Evolutionary conservation across 2,113 vertebrate genomes (phyloP), one percentile per base, ranked within the genome.

Genomic region (Pomatorhinus ruficollis): DNA sequence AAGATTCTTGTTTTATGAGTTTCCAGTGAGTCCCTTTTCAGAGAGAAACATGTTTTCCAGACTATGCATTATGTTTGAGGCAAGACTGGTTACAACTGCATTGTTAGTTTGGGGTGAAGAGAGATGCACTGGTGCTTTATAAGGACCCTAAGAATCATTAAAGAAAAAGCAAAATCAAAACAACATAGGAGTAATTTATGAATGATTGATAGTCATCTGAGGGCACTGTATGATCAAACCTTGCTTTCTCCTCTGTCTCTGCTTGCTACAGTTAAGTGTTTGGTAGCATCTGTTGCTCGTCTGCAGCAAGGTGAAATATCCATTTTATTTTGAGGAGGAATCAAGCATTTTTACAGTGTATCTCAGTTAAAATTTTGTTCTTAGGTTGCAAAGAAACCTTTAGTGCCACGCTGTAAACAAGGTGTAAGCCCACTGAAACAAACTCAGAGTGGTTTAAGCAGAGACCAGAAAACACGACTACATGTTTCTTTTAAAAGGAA

Each of bases 181-280:
- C 61, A 54, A 70, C 22, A 69, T 30, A 4, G 3, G 17, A 52
- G 28, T 47, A 92, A 89, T 65, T 88, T 92, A 56, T 50, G 30
- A 84, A 64, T 68, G 40, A 80, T 37, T 78, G 45, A 71, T 50
- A 78, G 59, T 50, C 45, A 83, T 91, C 80, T 93, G 68, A 63
- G 66, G 47, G 42, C 45, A 42, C 30, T 91, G 21, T 78, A 76
- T 64, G 80, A 96, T 61, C 31, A 76, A 92, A 89, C 28, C 49
- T 93, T 83, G 37, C 56, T 92, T 95, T 92, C 40, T 89, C 27
- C 79, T 93, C 88, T 87, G 31, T 80, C 37, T 83, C 61, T 94
- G 49, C 50, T 70, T 90, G 80, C 42, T 77, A 52, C 44, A 66
- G 50, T 37, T 37, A 47, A 77, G 42, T 53, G 81, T 93, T 97